These are phyloP conservation scores for Asteroscopus sphinx DNA, from an alignment of 2,888 invertebrate genomes.

Conservation along the genomic window DNA sequence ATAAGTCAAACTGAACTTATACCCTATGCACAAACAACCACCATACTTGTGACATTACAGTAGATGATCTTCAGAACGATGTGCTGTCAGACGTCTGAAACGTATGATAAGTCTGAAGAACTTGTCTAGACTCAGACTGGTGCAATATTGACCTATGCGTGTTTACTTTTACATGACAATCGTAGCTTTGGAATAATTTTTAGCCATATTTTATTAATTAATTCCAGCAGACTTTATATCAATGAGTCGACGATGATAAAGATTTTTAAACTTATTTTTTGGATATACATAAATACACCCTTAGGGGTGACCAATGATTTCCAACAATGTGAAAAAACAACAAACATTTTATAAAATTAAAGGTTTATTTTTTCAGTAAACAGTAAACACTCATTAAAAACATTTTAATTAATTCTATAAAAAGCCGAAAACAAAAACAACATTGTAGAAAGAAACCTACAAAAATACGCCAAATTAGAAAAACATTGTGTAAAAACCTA, in stretches of 20 bases:
- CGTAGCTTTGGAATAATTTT: background rate
- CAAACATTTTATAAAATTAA: conserved; percentile 1
- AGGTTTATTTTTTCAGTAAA: too few species aligned
- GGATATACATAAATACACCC: too few species aligned
- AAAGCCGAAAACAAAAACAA: conserved; percentile 3
- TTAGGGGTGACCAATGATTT: too few species aligned
- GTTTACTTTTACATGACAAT: conserved; percentile 21
- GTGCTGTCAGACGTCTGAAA: conserved; percentile 28
- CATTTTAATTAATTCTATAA: background rate
- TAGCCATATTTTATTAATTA: background rate
- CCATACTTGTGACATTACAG: conserved; percentile 18
- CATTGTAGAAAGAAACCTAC: conserved; percentile 4
- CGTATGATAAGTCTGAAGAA: conserved; percentile 17
- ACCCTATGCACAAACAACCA: conserved; percentile 22
- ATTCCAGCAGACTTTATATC: background rate
- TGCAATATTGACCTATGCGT: conserved; percentile 21
- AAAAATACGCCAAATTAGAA: conserved; percentile 10
- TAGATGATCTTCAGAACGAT: conserved; percentile 33
- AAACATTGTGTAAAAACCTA: conserved; percentile 8
- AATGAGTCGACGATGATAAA: background rate
- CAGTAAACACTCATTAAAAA: background rate
- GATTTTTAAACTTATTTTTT: background rate
- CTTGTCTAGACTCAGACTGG: conserved; percentile 53
- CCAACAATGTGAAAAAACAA: too few species aligned
- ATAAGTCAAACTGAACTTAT: too few species aligned